Percentiles rank a stretch among this genome's conserved stretches.
These are phyloP conservation scores for Hyperoplus immaculatus DNA, from an alignment of 2,797 vertebrate species.

Conservation along the genomic window DNA sequence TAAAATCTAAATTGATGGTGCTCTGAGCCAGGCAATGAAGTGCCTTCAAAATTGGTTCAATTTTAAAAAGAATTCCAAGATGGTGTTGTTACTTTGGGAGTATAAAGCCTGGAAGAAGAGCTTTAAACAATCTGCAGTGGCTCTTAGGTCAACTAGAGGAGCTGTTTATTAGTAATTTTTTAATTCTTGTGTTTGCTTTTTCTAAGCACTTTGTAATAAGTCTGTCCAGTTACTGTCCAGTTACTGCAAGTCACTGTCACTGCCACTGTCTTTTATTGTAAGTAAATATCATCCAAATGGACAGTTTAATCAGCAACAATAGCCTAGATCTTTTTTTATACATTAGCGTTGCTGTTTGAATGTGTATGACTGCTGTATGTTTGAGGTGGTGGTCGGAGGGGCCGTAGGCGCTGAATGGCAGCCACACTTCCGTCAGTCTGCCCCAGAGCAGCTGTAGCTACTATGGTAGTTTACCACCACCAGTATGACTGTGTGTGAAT, in stretches of 20 bases:
- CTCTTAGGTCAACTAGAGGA: neutral
- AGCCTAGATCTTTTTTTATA: neutral
- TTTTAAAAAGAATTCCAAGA: neutral
- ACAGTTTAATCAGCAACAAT: constrained; percentile 1
- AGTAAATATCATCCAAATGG: neutral
- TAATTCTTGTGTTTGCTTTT: neutral
- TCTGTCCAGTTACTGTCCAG: neutral
- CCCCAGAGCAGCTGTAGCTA: too few species aligned
- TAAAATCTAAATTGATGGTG: constrained; percentile 3
- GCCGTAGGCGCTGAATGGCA: too few species aligned
- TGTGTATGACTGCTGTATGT: too few species aligned
- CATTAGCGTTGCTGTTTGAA: neutral
- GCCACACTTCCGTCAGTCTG: too few species aligned
- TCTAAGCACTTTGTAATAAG: neutral
- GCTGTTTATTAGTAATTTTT: neutral
- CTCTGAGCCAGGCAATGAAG: neutral
- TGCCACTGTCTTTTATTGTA: neutral
- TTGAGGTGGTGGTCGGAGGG: too few species aligned
- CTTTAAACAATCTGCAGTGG: neutral
- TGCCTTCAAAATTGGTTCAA: neutral
- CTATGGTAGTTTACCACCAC: too few species aligned
- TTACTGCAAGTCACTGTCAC: constrained; percentile 4
- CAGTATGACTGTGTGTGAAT: too few species aligned
- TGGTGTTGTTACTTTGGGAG: neutral
- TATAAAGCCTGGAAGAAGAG: neutral